A percentile compares a stretch with the other conserved stretches of the same genome.
phyloP scores from a whole-genome alignment of 2,797 vertebrate species.

The Sebastes trivittatus region DNA sequence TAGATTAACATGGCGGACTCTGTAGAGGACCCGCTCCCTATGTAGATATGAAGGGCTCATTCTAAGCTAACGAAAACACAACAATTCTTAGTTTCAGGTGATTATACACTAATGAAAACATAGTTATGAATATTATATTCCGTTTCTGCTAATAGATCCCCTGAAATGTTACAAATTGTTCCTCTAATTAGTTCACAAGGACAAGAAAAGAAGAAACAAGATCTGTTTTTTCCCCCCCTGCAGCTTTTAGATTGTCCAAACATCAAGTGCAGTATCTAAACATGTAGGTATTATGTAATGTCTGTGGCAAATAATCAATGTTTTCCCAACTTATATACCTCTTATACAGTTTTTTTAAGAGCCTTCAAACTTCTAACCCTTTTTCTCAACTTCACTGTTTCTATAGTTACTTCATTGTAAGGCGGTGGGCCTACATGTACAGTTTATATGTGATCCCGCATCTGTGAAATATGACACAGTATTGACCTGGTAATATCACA shows the following conservation, averaged over 20 bases:
- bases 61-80: too few relatives aligned
- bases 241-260: not conserved
- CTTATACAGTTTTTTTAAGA: not conserved
- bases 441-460: not conserved
- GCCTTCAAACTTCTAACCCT: not conserved
- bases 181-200: too few relatives aligned
- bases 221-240: not conserved
- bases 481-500: not conserved
- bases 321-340: not conserved
- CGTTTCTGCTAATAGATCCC: too few relatives aligned
- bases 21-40: too few relatives aligned
- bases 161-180: too few relatives aligned
- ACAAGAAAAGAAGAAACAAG: not conserved
- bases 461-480: constrained; percentile 14
- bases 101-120: too few relatives aligned
- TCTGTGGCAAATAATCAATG: not conserved
- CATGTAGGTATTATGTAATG: not conserved
- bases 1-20: too few relatives aligned
- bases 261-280: not conserved
- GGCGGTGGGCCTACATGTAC: not conserved
- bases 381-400: not conserved
- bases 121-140: too few relatives aligned
- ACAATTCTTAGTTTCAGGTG: too few relatives aligned
- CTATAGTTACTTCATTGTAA: not conserved
- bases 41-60: too few relatives aligned